phyloP scores from a whole-genome alignment of 2,113 vertebrate species.

The Connochaetes taurinus region DNA sequence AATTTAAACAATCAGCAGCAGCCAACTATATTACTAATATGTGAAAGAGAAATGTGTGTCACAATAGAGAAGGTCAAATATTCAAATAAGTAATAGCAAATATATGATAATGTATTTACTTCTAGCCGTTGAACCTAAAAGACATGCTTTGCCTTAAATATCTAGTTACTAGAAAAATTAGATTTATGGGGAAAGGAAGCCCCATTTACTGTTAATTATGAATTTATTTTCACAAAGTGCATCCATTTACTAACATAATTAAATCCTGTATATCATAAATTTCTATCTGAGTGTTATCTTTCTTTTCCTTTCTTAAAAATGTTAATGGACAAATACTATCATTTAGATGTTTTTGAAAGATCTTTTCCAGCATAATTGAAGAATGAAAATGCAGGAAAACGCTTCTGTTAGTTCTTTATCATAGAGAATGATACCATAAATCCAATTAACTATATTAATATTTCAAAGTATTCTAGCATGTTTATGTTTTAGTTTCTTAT shows the following conservation, averaged over 20 bases:
- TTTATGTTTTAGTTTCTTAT: background rate
- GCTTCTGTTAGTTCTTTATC: background rate
- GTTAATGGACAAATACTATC: background rate
- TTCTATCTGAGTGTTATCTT: background rate
- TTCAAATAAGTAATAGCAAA: background rate
- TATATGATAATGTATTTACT: background rate
- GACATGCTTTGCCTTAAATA: background rate
- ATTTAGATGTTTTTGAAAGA: conserved; percentile 23
- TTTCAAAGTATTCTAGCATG: background rate
- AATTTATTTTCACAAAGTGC: conserved; percentile 50
- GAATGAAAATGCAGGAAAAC: background rate
- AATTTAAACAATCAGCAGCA: background rate
- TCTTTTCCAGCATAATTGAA: conserved; percentile 3
- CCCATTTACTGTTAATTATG: conserved; percentile 53
- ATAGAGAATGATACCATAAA: background rate
- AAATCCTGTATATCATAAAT: conserved; percentile 55
- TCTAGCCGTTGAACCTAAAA: background rate
- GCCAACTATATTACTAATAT: background rate
- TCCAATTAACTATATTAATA: conserved; percentile 14
- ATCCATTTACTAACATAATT: conserved; percentile 42
- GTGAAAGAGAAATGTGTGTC: background rate
- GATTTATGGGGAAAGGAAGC: background rate
- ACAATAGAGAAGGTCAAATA: background rate
- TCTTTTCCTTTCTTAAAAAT: conserved; percentile 8
- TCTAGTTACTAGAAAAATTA: background rate